Percentiles rank a stretch among this genome's conserved stretches.
These are phyloP conservation scores for Microtus richardsoni DNA, from an alignment of 2,113 vertebrate species.

Conservation along the genomic window DNA sequence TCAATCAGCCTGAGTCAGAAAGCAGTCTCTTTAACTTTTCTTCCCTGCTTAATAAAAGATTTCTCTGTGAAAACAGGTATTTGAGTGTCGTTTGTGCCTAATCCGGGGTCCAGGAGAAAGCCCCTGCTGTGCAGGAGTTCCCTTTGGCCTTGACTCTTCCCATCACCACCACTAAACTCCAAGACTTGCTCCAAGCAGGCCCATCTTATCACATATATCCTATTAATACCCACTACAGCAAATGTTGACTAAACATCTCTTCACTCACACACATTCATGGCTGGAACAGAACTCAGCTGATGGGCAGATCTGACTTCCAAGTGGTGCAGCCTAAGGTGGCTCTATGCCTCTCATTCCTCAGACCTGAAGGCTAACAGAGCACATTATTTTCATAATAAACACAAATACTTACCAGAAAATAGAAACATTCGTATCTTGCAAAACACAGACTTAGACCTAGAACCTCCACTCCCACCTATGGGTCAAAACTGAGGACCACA, in stretches of 20 bases:
- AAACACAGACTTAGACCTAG: background rate
- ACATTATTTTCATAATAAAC: fast-evolving
- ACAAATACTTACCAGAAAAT: background rate
- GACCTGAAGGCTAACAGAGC: too few species aligned
- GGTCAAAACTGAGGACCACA: background rate
- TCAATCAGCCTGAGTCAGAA: background rate
- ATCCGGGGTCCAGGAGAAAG: background rate
- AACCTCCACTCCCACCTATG: background rate
- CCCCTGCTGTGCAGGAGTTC: background rate
- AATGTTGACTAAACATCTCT: background rate
- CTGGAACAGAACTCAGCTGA: background rate
- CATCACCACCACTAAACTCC: background rate
- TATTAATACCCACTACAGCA: fast-evolving
- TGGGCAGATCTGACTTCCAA: background rate
- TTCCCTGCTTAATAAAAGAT: background rate
- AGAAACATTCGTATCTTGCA: background rate
- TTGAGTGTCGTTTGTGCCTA: background rate
- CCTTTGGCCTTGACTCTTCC: background rate
- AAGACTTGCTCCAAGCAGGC: background rate
- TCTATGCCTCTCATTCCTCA: background rate
- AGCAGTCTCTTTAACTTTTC: background rate
- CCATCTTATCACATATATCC: background rate
- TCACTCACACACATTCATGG: background rate
- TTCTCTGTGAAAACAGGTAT: background rate
- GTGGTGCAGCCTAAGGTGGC: fast-evolving